Evolutionary conservation across 1,140 invertebrate species (phyloP).

Genomic region (Drosophila pectinifera): DNA sequence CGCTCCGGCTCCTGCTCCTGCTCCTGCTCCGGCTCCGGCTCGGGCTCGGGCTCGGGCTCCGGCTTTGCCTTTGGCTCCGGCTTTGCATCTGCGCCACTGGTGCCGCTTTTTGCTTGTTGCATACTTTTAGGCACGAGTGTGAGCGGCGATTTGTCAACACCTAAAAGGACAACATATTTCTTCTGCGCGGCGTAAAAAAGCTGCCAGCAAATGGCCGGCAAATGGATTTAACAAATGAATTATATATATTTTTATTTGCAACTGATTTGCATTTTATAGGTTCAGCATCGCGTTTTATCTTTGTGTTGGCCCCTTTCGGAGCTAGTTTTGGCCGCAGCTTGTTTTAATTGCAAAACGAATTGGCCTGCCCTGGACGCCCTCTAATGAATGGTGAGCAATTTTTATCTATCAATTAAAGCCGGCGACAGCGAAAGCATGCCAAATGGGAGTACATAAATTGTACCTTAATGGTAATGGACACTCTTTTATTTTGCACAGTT

Average conservation of each 20-base stretch:
- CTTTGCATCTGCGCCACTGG: constrained; percentile 27
- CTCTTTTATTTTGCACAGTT: no score
- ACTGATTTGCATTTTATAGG: constrained; percentile 78
- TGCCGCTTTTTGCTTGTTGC: constrained; percentile 69
- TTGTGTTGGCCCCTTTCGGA: background rate
- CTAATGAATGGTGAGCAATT: constrained; percentile 75
- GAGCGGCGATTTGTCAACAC: constrained; percentile 83
- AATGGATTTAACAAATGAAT: constrained; percentile 80
- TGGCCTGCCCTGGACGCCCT: constrained; percentile 44
- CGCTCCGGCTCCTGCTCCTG: constrained; percentile 44
- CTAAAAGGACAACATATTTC: constrained; percentile 83
- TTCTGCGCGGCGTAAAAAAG: constrained; percentile 55
- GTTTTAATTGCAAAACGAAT: constrained; percentile 81
- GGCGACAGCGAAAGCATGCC: constrained; percentile 56
- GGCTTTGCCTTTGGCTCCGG: constrained; percentile 40
- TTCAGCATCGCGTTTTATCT: constrained; percentile 27
- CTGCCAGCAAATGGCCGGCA: constrained; percentile 71
- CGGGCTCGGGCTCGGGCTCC: no score
- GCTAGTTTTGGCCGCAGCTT: constrained; percentile 63
- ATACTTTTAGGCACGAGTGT: constrained; percentile 54
- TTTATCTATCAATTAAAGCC: constrained; percentile 81
- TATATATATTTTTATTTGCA: constrained; percentile 64
- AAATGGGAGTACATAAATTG: constrained; percentile 59
- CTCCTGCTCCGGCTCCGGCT: constrained; percentile 36
- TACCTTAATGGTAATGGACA: constrained; percentile 39